phyloP scores from a whole-genome alignment of 2,797 vertebrate species.

The Gambelia wislizenii region DNA sequence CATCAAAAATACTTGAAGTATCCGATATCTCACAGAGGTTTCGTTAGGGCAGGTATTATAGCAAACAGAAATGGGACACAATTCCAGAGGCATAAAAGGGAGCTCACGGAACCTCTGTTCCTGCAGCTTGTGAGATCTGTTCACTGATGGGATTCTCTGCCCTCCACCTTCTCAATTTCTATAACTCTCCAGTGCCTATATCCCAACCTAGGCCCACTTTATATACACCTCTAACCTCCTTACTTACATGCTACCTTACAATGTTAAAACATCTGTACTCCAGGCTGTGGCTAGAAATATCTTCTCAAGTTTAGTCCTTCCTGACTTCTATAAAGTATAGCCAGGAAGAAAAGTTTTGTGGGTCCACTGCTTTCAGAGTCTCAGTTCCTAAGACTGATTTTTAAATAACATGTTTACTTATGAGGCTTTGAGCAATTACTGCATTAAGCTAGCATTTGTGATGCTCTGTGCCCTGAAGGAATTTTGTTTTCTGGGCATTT shows the following conservation, averaged over 20 bases:
- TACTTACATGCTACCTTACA: not conserved
- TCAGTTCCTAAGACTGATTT: slow-evolving; percentile 6
- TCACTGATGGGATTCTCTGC: not conserved
- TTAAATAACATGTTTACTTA: not conserved
- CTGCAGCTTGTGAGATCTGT: not conserved
- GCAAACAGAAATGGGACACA: not conserved
- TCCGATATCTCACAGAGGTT: not conserved
- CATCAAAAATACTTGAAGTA: not conserved
- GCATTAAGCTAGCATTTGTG: not conserved
- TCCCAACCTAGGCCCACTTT: not conserved
- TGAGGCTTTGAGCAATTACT: slow-evolving; percentile 5
- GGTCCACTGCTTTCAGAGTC: not conserved
- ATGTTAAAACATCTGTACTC: not conserved
- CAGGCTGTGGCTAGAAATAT: not conserved
- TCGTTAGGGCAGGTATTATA: not conserved
- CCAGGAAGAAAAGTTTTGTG: not conserved
- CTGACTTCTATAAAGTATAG: not conserved
- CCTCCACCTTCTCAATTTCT: not conserved
- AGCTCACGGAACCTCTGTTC: no score
- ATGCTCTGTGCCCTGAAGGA: slow-evolving; percentile 30
- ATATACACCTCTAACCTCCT: not conserved
- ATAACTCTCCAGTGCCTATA: not conserved
- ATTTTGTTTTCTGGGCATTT: slow-evolving; percentile 40
- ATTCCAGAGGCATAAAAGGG: not conserved
- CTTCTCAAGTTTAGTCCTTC: not conserved